These are phyloP conservation scores for Corythornis vintsioides DNA, from an alignment of 2,113 vertebrate species.

Conservation along the genomic window DNA sequence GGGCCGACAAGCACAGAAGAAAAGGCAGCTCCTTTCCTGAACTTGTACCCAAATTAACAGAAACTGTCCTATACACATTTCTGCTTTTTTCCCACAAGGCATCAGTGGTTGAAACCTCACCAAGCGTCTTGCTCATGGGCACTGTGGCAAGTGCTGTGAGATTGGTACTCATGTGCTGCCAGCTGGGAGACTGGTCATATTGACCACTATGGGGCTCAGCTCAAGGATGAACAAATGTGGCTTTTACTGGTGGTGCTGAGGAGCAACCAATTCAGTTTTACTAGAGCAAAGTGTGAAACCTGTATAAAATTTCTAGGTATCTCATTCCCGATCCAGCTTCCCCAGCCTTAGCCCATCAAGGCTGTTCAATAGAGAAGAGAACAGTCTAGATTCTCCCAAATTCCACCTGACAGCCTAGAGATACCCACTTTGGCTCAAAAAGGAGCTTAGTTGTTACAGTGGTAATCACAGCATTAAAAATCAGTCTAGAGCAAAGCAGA, in stretches of 20 bases:
- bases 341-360: neutral
- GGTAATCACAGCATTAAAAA: conserved; percentile 16
- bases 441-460: conserved; percentile 9
- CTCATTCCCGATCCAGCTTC: neutral
- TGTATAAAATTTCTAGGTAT: neutral
- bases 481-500: conserved; percentile 43
- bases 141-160: neutral
- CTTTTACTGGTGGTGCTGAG: neutral
- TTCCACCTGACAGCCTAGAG: neutral
- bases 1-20: neutral
- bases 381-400: neutral
- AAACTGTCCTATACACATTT: neutral
- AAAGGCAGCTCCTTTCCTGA: neutral
- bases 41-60: neutral
- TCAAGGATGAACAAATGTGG: neutral
- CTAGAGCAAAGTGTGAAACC: neutral
- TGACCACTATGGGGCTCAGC: neutral
- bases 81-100: neutral
- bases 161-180: neutral
- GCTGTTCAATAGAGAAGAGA: neutral
- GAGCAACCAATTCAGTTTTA: neutral
- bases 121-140: neutral
- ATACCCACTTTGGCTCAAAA: neutral
- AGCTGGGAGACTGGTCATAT: neutral
- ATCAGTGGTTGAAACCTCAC: neutral